A percentile compares a stretch with the other conserved stretches of the same genome.
These are phyloP conservation scores for Drosophila kohkoa DNA, from an alignment of 1,140 invertebrate genomes.

Conservation along the genomic window DNA sequence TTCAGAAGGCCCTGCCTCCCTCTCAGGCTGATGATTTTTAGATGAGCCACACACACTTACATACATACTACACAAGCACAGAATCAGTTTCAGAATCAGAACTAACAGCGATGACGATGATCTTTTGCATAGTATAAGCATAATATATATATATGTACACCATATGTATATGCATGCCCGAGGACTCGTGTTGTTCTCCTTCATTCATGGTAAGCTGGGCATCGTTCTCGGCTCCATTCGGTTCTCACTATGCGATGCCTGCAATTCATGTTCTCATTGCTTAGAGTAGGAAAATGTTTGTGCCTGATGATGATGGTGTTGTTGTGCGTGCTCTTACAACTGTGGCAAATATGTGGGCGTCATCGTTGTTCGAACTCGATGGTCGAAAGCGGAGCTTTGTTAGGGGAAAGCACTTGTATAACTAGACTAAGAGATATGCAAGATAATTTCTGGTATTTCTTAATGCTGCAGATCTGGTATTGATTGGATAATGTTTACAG, in stretches of 20 bases:
- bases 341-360: constrained; percentile 66
- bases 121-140: constrained; percentile 61
- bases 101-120: constrained; percentile 60
- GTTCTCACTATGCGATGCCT: constrained; percentile 36
- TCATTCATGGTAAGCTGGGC: constrained; percentile 65
- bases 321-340: constrained; percentile 38
- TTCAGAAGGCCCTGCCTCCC: constrained; percentile 2
- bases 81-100: constrained; percentile 9
- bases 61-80: not conserved
- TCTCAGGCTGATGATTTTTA: constrained; percentile 47
- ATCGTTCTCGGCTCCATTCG: constrained; percentile 26
- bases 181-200: constrained; percentile 62
- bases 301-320: constrained; percentile 25
- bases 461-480: no score
- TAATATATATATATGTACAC: constrained; percentile 1
- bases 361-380: constrained; percentile 59
- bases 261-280: constrained; percentile 59
- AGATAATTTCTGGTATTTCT: not conserved
- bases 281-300: constrained; percentile 12
- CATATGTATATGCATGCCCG: constrained; percentile 8
- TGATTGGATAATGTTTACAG: no score
- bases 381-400: constrained; percentile 45
- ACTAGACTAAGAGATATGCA: constrained; percentile 13
- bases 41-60: constrained; percentile 36
- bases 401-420: constrained; percentile 36